phyloP scores from a whole-genome alignment of 1,140 invertebrate species.

The Colletes latitarsis region DNA sequence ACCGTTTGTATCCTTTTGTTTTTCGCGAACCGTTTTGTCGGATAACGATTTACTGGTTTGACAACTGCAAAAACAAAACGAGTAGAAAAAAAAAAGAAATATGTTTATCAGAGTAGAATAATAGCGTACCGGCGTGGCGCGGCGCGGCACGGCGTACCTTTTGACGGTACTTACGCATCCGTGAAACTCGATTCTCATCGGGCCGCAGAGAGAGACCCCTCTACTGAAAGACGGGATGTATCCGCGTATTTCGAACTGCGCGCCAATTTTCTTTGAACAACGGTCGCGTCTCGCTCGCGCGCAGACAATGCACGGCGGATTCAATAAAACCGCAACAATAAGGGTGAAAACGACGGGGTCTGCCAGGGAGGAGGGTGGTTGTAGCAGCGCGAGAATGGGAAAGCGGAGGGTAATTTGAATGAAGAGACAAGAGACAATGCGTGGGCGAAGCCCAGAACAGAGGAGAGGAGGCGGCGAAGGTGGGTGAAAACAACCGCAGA shows the following conservation, averaged over 20 bases:
- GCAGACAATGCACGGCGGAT: constrained; percentile 77
- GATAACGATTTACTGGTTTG: constrained; percentile 32
- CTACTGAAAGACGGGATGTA: constrained; percentile 55
- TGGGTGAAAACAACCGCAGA: constrained; percentile 80
- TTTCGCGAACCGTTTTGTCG: constrained; percentile 1
- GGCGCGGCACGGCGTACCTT: constrained; percentile 21
- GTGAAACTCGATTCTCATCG: constrained; percentile 58
- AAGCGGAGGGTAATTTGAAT: constrained; percentile 80
- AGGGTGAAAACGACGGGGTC: constrained; percentile 69
- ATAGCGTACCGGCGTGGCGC: neutral
- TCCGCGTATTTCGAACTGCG: constrained; percentile 62
- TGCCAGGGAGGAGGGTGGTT: constrained; percentile 51
- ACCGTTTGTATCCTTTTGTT: neutral
- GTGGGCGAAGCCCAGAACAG: constrained; percentile 69
- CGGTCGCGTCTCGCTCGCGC: constrained; percentile 70
- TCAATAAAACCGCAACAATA: constrained; percentile 81
- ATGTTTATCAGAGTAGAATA: neutral
- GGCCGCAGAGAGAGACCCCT: constrained; percentile 18
- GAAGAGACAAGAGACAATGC: constrained; percentile 81
- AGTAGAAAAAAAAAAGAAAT: neutral
- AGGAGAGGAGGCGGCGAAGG: constrained; percentile 43
- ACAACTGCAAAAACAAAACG: neutral
- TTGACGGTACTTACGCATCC: constrained; percentile 57
- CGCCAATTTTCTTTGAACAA: constrained; percentile 78
- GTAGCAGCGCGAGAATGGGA: constrained; percentile 71